Base-by-base conservation (phyloP, 2,797 vertebrate species). In the Cyclura pinguis region DNA sequence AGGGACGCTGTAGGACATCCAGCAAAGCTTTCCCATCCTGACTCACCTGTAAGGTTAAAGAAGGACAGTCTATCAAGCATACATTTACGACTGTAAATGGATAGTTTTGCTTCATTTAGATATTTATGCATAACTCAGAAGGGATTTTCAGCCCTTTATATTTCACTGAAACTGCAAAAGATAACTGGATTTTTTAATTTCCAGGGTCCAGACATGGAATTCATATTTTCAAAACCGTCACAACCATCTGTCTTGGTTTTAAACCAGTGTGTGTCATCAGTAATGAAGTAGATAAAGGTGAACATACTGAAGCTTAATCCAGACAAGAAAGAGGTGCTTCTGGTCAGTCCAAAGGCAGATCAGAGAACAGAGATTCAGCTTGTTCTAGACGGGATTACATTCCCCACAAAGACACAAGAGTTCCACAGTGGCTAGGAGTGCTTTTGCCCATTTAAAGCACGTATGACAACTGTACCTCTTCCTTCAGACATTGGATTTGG, bases 21-120 rank as follows among this genome's bases (percentile, higher is more conserved):
- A 99, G 91, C 77, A 99, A 94, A 5, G 99, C 99, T 96, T 99
- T 99, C 83, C 99, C 99, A 76, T 99, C 99, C 95, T 99, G 99
- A 96, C 99, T 99, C 82, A 99, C 99, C 99, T 99, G 95, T 62
- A 86, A 55, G 83, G 92, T 42, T 55, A 87, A 95, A 89, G 94
- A 92, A 85, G 0, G 82, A 2, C 38, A 55, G 14, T 80, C 12
- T 88, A 35, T 72, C n/a, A 85, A 80, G 47, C 35, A 78, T 9
- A 1, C 9, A 14, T 80, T 42, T 69, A n/a, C 47, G 50, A 78
- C 29, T 69, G 22, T 59, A n/a, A n/a, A 59, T 59, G 77, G 55
- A 32, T 77, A 84, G 20, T 38, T 84, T 67, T 67, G 52, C 18
- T 57, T 27, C 50, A 29, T 52, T 32, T 7, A 6, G 47, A 82